Conservation (phyloP, 1,140 invertebrate genomes). For the Drosophila takahashii region DNA sequence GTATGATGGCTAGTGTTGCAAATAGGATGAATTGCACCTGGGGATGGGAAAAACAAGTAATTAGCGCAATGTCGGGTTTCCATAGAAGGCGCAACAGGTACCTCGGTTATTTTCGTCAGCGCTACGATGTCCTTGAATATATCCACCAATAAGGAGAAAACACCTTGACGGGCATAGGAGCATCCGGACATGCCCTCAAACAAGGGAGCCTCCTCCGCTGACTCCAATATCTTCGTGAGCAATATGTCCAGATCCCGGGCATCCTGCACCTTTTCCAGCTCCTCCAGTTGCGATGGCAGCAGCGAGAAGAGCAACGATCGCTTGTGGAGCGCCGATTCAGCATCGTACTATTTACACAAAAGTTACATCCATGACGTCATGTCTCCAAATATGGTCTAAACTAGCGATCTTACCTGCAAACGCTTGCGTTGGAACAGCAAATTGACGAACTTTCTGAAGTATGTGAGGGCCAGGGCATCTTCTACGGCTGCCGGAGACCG, state of each 20-base stretch:
- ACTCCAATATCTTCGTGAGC: constrained; percentile 57
- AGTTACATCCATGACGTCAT: constrained; percentile 61
- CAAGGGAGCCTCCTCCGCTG: constrained; percentile 33
- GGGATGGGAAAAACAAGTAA: neutral
- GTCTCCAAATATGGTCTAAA: neutral
- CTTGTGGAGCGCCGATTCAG: constrained; percentile 31
- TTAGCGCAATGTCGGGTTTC: neutral
- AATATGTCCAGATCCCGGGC: constrained; percentile 69
- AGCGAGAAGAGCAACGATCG: constrained; percentile 62
- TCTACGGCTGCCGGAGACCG: constrained; percentile 32
- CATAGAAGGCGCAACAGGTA: constrained; percentile 27
- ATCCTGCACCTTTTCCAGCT: constrained; percentile 57
- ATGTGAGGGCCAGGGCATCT: constrained; percentile 60
- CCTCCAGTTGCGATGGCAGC: constrained; percentile 51
- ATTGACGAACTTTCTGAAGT: constrained; percentile 73
- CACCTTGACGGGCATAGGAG: constrained; percentile 29
- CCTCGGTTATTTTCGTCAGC: constrained; percentile 63
- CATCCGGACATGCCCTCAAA: constrained; percentile 21
- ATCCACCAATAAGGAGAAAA: constrained; percentile 47
- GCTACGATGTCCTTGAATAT: constrained; percentile 57
- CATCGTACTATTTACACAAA: constrained; percentile 54
- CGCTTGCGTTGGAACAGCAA: constrained; percentile 58
- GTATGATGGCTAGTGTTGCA: constrained; percentile 19
- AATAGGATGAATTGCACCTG: constrained; percentile 66
- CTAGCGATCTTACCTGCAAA: constrained; percentile 51